Evolutionary conservation across 2,113 vertebrate species (phyloP).

Genomic region (Toxostoma redivivum): DNA sequence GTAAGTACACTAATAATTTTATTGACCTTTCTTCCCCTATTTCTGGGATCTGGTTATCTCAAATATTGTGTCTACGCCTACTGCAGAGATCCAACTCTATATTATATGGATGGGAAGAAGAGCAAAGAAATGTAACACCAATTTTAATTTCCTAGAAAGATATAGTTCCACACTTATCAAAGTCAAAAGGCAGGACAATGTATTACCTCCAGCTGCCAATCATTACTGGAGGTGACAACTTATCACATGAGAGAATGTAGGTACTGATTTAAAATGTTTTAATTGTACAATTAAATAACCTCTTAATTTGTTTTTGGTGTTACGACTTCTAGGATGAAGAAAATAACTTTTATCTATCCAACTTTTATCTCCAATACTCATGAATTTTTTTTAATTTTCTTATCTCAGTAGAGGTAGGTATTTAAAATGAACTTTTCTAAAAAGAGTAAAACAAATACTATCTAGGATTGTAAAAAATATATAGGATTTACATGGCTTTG

Average conservation of each 20-base stretch:
- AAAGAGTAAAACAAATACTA: neutral
- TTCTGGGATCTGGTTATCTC: neutral
- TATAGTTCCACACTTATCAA: neutral
- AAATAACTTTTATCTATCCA: neutral
- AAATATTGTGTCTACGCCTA: neutral
- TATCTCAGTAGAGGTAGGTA: neutral
- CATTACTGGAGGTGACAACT: neutral
- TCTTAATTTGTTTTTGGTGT: neutral
- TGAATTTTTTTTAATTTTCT: neutral
- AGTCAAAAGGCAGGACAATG: neutral
- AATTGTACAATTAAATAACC: neutral
- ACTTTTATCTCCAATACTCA: neutral
- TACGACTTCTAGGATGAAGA: neutral
- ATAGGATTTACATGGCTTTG: conserved; percentile 20
- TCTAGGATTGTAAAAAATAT: neutral
- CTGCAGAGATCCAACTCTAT: neutral
- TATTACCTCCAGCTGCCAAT: neutral
- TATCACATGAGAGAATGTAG: neutral
- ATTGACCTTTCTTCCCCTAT: neutral
- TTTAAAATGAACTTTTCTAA: neutral
- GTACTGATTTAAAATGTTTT: neutral
- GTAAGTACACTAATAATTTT: neutral
- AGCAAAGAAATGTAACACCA: neutral
- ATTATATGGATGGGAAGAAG: neutral
- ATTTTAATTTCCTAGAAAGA: neutral